phyloP scores from a whole-genome alignment of 2,113 vertebrate species.

The Montifringilla adamsi region DNA sequence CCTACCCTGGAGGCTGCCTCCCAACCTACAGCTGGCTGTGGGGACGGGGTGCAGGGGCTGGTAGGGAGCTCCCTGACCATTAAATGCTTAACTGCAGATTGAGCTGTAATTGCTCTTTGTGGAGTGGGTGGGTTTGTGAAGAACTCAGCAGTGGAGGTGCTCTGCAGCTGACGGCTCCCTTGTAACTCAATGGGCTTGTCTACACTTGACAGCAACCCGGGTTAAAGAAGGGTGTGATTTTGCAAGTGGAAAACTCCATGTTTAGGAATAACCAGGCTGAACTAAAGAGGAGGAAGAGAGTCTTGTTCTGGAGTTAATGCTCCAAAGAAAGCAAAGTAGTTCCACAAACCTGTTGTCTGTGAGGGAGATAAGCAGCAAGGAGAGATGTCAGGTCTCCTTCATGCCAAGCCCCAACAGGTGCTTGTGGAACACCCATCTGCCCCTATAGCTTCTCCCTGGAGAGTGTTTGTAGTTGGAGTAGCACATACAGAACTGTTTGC shows the following conservation, averaged over 20 bases:
- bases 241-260: slow-evolving; percentile 39
- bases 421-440: neutral
- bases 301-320: neutral
- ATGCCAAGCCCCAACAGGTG: neutral
- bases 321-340: neutral
- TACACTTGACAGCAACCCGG: slow-evolving; percentile 26
- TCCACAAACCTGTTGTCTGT: neutral
- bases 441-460: neutral
- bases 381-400: neutral
- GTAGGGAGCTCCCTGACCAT: neutral
- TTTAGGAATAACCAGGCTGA: slow-evolving; percentile 41
- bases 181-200: slow-evolving; percentile 24
- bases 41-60: neutral
- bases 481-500: neutral
- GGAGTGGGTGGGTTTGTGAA: neutral
- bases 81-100: neutral
- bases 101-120: neutral
- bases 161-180: neutral
- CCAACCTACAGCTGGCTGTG: neutral
- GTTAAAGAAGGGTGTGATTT: slow-evolving; percentile 16
- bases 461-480: neutral
- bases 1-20: neutral
- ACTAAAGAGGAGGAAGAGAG: neutral
- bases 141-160: neutral
- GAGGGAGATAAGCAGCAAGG: neutral